Base-by-base conservation (phyloP, 2,888 invertebrate species). In the Palloptera scutellata region DNA sequence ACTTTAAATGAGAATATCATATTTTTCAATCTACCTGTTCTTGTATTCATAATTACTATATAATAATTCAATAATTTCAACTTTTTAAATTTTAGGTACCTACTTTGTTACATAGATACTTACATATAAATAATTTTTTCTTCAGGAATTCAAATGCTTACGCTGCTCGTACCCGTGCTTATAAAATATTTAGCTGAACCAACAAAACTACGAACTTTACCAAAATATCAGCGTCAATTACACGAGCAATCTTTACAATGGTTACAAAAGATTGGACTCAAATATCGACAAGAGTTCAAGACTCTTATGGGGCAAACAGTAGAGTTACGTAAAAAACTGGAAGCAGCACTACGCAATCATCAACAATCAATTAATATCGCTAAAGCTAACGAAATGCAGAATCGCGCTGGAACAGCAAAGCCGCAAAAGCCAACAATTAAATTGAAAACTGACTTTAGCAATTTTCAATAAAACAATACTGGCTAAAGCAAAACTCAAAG, bases 211-310 rank as follows among this genome's bases (percentile, higher is more conserved):
- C 87, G 87, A 74, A 86, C 87, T 53, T 86, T 88, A 43, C 88
- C 88, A 67, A 88, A 91, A 74, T 90, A 90, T 81, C 89, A 89
- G 52, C 87, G 89, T 51, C 88, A 89, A 61, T 86, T 97, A 53
- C 97, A 98, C 84, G 96, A 97, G 73, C 91, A 93, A 77, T 93
- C 95, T 71, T 88, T 98, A 74, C 91, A 94, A 74, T 93, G 94
- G 90, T 88, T 98, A 17, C 95, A 95, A 84, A 92, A 92, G 79
- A 92, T 97, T 75, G 98, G 97, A 0, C 96, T 96, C 0, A 92
- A 92, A 81, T 94, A 97, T 86, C 96, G 96, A 19, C 92, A 94
- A 88, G 96, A 97, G 83, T 97, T 98, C 85, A 95, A 96, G 80
- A 89, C 91, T 13, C 88, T 98, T 77, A 95, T 98, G 93, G 89